A percentile compares a stretch with the other conserved stretches of the same genome.
These are phyloP conservation scores for Coranthus polyacanthus DNA, from an alignment of 2,797 vertebrate genomes.

Conservation along the genomic window DNA sequence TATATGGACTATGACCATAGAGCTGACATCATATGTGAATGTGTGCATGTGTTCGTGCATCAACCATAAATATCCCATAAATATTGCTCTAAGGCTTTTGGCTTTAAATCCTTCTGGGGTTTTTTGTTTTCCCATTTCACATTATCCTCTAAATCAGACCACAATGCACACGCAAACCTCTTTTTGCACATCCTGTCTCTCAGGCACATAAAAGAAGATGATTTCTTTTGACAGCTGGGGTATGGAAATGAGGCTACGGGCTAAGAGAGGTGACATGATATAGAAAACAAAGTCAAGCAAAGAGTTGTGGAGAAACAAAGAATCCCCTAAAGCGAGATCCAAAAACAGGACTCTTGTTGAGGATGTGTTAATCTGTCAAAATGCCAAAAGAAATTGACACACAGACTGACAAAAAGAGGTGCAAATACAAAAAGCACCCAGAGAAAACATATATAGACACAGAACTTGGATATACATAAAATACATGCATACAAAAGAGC, in stretches of 20 bases:
- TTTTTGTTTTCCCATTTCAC: constrained; percentile 31
- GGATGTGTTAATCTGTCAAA: constrained; percentile 47
- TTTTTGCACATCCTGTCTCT: constrained; percentile 41
- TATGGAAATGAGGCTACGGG: constrained; percentile 52
- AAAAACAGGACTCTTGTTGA: constrained; percentile 50
- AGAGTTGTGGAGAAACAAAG: constrained; percentile 34
- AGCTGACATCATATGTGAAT: constrained; percentile 14
- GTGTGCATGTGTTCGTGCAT: constrained; percentile 21
- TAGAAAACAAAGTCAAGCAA: constrained; percentile 62
- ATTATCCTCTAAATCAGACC: constrained; percentile 48
- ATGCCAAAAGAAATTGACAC: constrained; percentile 36
- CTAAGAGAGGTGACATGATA: constrained; percentile 64
- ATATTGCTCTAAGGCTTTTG: constrained; percentile 42
- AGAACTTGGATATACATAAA: too few species aligned
- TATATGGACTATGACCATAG: constrained; percentile 24
- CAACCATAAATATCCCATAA: constrained; percentile 40
- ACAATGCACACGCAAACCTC: constrained; percentile 26
- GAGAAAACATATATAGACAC: constrained; percentile 5
- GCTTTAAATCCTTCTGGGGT: constrained; percentile 24
- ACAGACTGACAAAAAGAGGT: constrained; percentile 7
- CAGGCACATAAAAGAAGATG: constrained; percentile 56
- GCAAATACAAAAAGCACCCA: constrained; percentile 12
- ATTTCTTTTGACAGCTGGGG: constrained; percentile 66
- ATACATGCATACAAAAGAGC: background rate
- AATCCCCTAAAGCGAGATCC: constrained; percentile 44